Base-by-base conservation (phyloP, 2,888 invertebrate genomes). In the Trachelus iudaicus region DNA sequence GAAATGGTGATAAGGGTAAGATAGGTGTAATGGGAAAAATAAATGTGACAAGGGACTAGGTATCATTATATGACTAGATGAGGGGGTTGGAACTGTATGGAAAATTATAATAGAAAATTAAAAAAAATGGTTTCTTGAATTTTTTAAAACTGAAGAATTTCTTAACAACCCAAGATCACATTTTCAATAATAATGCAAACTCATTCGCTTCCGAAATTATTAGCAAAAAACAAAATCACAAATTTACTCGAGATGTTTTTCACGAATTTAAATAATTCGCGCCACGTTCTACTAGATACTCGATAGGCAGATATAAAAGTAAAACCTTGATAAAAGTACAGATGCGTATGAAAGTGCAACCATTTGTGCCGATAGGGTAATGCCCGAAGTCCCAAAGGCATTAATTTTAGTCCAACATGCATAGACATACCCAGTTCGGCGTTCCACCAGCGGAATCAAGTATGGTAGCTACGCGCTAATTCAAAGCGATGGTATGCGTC, bases 401-500 rank as follows among this genome's bases (percentile, higher is more conserved):
- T 31, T 30, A 71, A 71, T 71, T 12, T 71, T 71, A 71, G 71
- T 34, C 12, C 71, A 34, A 71, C 15, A 12, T 34, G 71, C 71
- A 71, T 71, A 71, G 71, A 11, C 34, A 71, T 31, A 71, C 71
- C 23, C 31, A 3, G 2, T 71, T 31, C 71, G 71, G 0, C 56
- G 23, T 56, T 56, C 1, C 56, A 56, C 23, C 23, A 23, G 56
- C 9, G 56, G 56, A 56, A 15, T 56, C 2, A 56, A 56, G 6
- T 56, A 56, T 56, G 23, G 56, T 56, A 23, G 56, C 56, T 23
- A 56, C 56, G 9, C 56, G 23, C 23, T 86, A 85, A 87, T 87
- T 87, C 85, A 86, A 84, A 85, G 86, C 85, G 82, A 82, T 79
- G 84, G 81, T 84, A 85, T 86, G 83, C 84, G 83, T 79, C 81